These are phyloP conservation scores for Melanotaenia maccullochi DNA, from an alignment of 2,797 vertebrate species.

Conservation along the genomic window DNA sequence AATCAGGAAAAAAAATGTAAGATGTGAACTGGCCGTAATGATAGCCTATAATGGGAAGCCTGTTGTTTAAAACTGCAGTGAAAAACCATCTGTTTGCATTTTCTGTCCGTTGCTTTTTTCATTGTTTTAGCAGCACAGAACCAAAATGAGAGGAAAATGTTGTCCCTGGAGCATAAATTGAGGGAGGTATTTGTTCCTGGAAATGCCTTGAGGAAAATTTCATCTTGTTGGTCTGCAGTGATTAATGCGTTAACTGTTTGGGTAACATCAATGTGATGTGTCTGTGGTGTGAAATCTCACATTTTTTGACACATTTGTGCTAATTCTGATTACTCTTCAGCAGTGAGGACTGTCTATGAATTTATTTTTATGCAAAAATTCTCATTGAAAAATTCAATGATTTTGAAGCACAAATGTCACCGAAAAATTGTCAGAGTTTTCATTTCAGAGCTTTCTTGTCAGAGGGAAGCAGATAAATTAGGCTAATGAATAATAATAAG, in stretches of 20 bases:
- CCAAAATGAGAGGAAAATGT: constrained; percentile 31
- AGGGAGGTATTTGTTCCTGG: background rate
- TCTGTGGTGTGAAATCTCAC: background rate
- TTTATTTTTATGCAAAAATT: too few species aligned
- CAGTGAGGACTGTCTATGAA: background rate
- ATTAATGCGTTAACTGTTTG: constrained; percentile 8
- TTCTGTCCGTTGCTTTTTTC: constrained; percentile 19
- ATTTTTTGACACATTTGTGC: background rate
- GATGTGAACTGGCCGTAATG: constrained; percentile 50
- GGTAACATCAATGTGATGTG: background rate
- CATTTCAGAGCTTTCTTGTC: too few species aligned
- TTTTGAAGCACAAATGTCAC: too few species aligned
- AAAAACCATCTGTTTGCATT: constrained; percentile 49
- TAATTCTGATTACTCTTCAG: background rate
- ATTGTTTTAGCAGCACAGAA: constrained; percentile 13
- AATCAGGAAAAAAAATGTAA: constrained; percentile 41
- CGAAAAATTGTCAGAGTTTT: too few species aligned
- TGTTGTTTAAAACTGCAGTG: constrained; percentile 47
- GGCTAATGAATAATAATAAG: too few species aligned
- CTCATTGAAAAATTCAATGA: too few species aligned
- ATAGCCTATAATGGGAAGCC: constrained; percentile 39
- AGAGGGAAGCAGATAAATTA: too few species aligned
- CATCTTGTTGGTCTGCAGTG: constrained; percentile 3
- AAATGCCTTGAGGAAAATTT: constrained; percentile 8
- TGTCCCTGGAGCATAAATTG: background rate